phyloP scores from a whole-genome alignment of 2,113 vertebrate species.

The Laterallus jamaicensis region DNA sequence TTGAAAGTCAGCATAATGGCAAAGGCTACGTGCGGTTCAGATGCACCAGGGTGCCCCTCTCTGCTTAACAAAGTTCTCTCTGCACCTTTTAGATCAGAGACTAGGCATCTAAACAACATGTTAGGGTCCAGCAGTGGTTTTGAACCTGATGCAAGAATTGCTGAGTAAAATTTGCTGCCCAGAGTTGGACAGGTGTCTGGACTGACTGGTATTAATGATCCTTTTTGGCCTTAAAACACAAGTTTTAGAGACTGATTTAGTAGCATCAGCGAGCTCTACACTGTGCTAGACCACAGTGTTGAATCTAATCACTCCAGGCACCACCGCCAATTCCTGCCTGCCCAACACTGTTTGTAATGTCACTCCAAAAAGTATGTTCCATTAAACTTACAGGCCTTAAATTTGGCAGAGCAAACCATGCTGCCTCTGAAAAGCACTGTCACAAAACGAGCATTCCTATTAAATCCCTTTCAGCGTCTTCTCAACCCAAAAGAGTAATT shows the following conservation, averaged over 20 bases:
- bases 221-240: conserved; percentile 28
- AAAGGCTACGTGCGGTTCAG: not conserved
- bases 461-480: conserved; percentile 47
- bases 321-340: not conserved
- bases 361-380: conserved; percentile 34
- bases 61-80: not conserved
- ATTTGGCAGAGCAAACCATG: conserved; percentile 40
- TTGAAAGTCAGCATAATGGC: not conserved
- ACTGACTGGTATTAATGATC: not conserved
- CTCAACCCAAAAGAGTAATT: conserved; percentile 53
- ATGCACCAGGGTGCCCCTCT: not conserved
- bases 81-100: not conserved
- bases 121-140: not conserved
- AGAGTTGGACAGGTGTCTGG: not conserved
- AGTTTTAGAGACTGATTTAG: conserved; percentile 4
- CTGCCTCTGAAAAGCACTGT: conserved; percentile 40
- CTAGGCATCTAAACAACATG: fast-evolving
- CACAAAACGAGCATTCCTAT: conserved; percentile 58
- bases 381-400: conserved; percentile 20
- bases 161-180: not conserved
- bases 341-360: conserved; percentile 12
- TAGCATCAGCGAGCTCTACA: conserved; percentile 1
- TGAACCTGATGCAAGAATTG: not conserved
- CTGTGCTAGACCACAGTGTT: not conserved
- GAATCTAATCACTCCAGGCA: conserved; percentile 13